These are phyloP conservation scores for Dicaeum eximium DNA, from an alignment of 2,113 vertebrate species.

Conservation along the genomic window DNA sequence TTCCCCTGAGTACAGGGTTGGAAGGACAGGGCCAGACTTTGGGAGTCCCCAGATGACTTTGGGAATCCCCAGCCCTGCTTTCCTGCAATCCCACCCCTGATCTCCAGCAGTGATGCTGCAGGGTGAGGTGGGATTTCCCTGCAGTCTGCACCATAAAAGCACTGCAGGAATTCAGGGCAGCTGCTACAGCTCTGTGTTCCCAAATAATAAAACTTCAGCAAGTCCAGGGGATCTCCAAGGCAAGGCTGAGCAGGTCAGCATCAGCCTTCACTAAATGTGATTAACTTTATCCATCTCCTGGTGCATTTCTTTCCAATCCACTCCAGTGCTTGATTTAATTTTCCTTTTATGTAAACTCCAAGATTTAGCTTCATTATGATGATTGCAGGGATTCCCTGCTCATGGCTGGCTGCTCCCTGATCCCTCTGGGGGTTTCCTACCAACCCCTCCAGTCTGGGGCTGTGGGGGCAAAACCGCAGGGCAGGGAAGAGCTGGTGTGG, in stretches of 20 bases:
- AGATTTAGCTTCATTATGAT: constrained; percentile 53
- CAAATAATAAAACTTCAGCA: not conserved
- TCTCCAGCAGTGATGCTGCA: not conserved
- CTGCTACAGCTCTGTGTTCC: not conserved
- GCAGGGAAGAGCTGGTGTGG: not conserved
- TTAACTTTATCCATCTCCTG: constrained; percentile 63
- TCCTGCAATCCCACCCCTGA: fast-evolving
- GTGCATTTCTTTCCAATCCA: constrained; percentile 56
- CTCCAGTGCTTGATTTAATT: constrained; percentile 65
- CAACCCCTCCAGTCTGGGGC: not conserved
- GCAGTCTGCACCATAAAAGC: not conserved
- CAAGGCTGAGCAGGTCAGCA: constrained; percentile 50
- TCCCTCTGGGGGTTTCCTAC: constrained; percentile 4
- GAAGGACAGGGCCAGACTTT: not conserved
- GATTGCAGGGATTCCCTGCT: constrained; percentile 42
- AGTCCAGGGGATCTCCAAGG: not conserved
- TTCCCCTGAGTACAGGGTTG: not conserved
- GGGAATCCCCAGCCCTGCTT: not conserved
- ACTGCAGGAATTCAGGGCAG: not conserved
- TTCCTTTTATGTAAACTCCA: constrained; percentile 58
- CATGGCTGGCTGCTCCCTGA: constrained; percentile 14
- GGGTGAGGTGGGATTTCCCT: not conserved
- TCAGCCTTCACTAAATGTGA: constrained; percentile 30
- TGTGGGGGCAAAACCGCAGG: not conserved
- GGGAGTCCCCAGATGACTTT: fast-evolving